phyloP scores from a whole-genome alignment of 2,797 vertebrate species.

The Acomys russatus region DNA sequence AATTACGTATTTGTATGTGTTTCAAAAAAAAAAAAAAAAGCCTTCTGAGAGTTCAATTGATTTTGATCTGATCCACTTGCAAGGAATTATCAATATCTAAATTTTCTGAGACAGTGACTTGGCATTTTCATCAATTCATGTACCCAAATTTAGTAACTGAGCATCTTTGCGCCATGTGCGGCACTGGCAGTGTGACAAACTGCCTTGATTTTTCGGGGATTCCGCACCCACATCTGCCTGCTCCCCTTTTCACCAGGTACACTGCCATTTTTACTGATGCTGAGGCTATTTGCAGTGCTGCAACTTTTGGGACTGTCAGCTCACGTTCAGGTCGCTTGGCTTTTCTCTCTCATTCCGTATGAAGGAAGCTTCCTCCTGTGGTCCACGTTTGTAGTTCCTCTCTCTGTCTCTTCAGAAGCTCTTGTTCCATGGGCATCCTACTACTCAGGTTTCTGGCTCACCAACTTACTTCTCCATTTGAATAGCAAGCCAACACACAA shows the following conservation, averaged over 20 bases:
- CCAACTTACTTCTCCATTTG: not conserved
- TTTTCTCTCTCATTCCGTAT: not conserved
- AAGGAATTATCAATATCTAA: not conserved
- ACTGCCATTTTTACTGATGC: not conserved
- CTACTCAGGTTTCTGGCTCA: conserved; percentile 9
- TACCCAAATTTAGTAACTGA: not conserved
- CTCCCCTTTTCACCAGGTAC: not conserved
- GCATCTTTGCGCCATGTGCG: not conserved
- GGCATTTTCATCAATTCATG: conserved; percentile 7
- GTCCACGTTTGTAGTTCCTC: not conserved
- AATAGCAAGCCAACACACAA: conserved; percentile 24
- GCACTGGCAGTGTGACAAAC: not conserved
- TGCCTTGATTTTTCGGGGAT: not conserved
- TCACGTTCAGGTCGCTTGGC: not conserved
- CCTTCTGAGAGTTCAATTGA: conserved; percentile 9
- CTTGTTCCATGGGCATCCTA: not conserved
- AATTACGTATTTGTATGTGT: conserved; percentile 21
- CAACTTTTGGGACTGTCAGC: not conserved
- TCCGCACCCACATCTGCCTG: not conserved
- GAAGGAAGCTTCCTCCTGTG: not conserved
- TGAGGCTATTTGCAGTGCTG: not conserved
- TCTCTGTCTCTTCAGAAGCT: not conserved
- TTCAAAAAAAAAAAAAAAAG: conserved; percentile 34
- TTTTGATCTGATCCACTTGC: not conserved
- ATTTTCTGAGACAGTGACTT: not conserved